Percentiles rank a stretch among this genome's conserved stretches.
phyloP scores from a whole-genome alignment of 1,140 invertebrate species.

The Oppia nitens region DNA sequence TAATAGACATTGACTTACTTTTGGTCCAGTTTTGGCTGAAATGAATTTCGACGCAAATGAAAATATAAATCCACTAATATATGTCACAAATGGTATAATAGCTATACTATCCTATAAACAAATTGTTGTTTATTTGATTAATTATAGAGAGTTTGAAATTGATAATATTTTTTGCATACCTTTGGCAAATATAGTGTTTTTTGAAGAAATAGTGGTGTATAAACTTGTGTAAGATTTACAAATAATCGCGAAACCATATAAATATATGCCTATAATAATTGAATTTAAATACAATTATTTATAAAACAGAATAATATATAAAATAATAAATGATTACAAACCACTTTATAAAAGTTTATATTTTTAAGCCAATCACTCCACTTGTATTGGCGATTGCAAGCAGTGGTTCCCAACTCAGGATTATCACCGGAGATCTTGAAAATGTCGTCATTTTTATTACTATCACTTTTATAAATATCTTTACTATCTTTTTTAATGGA shows the following conservation, averaged over 20 bases:
- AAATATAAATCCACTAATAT: conserved; percentile 58
- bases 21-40: conserved; percentile 47
- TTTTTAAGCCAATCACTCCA: neutral
- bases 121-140: neutral
- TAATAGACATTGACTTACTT: conserved; percentile 43
- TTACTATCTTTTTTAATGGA: neutral
- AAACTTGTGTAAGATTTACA: conserved; percentile 75
- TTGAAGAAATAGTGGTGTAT: conserved; percentile 75
- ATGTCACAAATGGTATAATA: conserved; percentile 67
- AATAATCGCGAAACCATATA: conserved; percentile 79
- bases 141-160: neutral
- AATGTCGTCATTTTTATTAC: neutral
- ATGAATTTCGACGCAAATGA: conserved; percentile 49
- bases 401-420: neutral
- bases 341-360: neutral
- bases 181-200: conserved; percentile 52
- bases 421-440: too few species aligned
- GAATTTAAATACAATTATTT: too few species aligned
- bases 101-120: conserved; percentile 48
- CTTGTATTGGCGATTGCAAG: neutral
- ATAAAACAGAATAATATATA: neutral
- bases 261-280: conserved; percentile 34
- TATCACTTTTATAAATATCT: neutral
- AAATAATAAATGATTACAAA: too few species aligned
- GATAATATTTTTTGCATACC: too few species aligned